Evolutionary conservation across 1,140 invertebrate genomes (phyloP), one percentile per base, ranked within the genome.

Genomic region (Lepidurus arcticus): DNA sequence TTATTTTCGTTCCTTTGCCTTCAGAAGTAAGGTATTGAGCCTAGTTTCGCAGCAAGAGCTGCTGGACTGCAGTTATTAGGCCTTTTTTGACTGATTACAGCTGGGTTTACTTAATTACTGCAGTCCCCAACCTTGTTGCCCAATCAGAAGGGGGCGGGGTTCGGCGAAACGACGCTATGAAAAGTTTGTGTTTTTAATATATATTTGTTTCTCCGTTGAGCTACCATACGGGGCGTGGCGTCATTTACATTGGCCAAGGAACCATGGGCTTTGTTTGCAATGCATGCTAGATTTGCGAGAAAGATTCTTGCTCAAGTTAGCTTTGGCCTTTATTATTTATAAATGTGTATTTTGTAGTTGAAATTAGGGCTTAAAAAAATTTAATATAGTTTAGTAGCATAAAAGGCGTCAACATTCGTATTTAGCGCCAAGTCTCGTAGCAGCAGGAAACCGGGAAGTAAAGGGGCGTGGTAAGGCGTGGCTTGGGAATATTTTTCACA

Each of bases 41-140:
- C 9, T 11, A 65, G 53, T 65, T 65, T 65, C 53, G 53, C 53
- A 65, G 53, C 53, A 4, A 47, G 21, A 21, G 53, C 53, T 65
- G 53, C 53, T 65, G 53, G 53, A 65, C 53, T 65, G 53, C 53
- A 65, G 53, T 65, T 65, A 65, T 65, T 65, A 65, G 53, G 53
- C 53, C 53, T 16, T 65, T 13, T 13, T 65, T 13, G 13, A 13
- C 53, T 13, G 53, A n/a, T 65, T n/a, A 65, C n/a, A 65, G 53
- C 53, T 65, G 53, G 21, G 53, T 65, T 34, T 65, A 65, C 53
- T 65, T 65, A 65, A 65, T 65, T 65, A 65, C 53, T 65, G 53
- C 53, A 65, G 53, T 65, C 53, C 53, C 53, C 53, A 65, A 65
- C 53, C 45, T 21, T 21, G 53, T 65, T 13, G 53, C 53, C 53